phyloP scores from a whole-genome alignment of 2,797 vertebrate genomes.

The Anableps anableps region DNA sequence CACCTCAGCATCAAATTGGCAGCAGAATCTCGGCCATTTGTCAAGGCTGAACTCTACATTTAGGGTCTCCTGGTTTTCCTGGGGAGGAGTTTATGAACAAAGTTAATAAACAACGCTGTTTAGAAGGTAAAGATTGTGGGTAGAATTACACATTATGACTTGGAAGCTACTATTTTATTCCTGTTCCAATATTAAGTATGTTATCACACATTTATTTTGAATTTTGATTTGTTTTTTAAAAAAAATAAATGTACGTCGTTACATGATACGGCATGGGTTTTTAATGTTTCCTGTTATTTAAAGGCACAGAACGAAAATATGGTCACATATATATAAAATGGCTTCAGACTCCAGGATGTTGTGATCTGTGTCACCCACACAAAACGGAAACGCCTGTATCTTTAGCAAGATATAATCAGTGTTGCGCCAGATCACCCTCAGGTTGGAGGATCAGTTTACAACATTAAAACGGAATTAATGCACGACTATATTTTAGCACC shows the following conservation, averaged over 20 bases:
- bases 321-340: background rate
- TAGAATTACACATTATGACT: no score
- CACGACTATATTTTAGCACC: background rate
- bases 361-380: background rate
- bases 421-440: background rate
- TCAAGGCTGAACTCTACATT: slow-evolving; percentile 59
- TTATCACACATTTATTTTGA: no score
- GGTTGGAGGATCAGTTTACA: background rate
- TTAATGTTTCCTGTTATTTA: no score
- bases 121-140: no score
- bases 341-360: background rate
- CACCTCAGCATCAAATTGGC: slow-evolving; percentile 71
- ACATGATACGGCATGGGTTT: no score
- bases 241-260: no score
- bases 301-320: background rate
- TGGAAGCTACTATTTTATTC: no score
- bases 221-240: no score
- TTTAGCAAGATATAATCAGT: background rate
- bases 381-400: background rate
- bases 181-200: no score
- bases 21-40: slow-evolving; percentile 67
- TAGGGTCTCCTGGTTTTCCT: slow-evolving; percentile 49
- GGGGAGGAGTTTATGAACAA: background rate
- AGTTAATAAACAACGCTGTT: background rate
- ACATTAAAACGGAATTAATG: background rate